phyloP scores from a whole-genome alignment of 2,113 vertebrate species.

The Rana temporaria region DNA sequence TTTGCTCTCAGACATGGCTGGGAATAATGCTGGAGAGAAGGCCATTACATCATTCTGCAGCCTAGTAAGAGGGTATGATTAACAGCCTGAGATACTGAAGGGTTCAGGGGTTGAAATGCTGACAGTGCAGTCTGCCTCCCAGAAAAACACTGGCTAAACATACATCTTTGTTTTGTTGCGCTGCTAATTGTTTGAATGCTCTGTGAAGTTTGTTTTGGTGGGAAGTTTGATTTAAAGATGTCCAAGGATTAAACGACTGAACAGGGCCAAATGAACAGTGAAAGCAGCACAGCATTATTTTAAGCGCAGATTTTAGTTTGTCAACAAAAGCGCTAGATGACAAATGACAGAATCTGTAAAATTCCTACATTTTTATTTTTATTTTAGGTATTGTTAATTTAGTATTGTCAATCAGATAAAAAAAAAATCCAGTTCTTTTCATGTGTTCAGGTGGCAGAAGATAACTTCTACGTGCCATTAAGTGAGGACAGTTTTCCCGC shows the following conservation, averaged over 20 bases:
- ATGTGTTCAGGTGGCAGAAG: neutral
- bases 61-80: constrained; percentile 84
- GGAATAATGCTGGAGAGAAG: constrained; percentile 69
- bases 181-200: constrained; percentile 9
- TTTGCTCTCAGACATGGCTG: constrained; percentile 67
- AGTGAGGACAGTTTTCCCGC: neutral
- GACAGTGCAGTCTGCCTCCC: constrained; percentile 74
- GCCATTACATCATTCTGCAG: constrained; percentile 95
- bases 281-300: neutral
- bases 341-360: neutral
- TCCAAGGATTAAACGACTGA: neutral
- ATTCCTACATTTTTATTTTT: neutral
- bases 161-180: constrained; percentile 34
- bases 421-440: neutral
- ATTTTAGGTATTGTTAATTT: neutral
- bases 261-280: too few species aligned
- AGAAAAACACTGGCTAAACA: constrained; percentile 60
- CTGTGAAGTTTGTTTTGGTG: constrained; percentile 7
- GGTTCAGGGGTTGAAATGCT: constrained; percentile 74
- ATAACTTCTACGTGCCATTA: neutral
- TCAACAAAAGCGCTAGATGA: neutral
- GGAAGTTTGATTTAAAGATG: constrained; percentile 1
- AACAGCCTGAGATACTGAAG: constrained; percentile 78
- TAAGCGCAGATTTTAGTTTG: neutral
- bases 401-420: neutral